These are phyloP conservation scores for Fissipunctia ypsillon DNA, from an alignment of 2,888 invertebrate genomes.

Conservation along the genomic window DNA sequence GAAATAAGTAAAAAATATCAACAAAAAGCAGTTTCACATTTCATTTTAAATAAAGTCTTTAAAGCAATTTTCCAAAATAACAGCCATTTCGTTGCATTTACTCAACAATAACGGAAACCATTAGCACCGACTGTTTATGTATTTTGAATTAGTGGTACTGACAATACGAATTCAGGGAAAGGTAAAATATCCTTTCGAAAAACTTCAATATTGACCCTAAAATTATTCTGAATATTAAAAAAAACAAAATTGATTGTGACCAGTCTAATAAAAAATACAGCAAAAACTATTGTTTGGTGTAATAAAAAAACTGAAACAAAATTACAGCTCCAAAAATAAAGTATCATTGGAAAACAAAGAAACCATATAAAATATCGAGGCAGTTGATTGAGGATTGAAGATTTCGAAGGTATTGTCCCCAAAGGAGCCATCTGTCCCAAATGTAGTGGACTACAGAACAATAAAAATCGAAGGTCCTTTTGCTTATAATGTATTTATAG, in stretches of 20 bases:
- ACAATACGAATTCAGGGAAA: no score
- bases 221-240: no score
- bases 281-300: not conserved
- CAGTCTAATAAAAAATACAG: not conserved
- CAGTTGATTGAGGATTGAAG: slow-evolving; percentile 47
- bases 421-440: slow-evolving; percentile 44
- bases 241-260: no score
- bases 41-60: not conserved
- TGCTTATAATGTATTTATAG: slow-evolving; percentile 34
- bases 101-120: not conserved
- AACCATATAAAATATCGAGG: slow-evolving; percentile 34
- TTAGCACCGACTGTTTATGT: not conserved
- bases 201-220: no score
- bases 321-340: slow-evolving; percentile 9
- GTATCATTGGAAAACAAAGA: slow-evolving; percentile 38
- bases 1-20: not conserved
- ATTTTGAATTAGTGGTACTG: not conserved
- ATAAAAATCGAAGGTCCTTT: slow-evolving; percentile 36
- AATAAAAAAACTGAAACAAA: slow-evolving; percentile 16
- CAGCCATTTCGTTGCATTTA: not conserved
- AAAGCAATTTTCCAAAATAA: not conserved
- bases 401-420: slow-evolving; percentile 48
- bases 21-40: not conserved
- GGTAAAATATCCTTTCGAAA: not conserved
- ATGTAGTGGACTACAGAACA: slow-evolving; percentile 50